Evolutionary conservation across 64 coral and sea anemone genomes (phyloP), one percentile per base, ranked within the genome.

Genomic region (Montipora capricornis): DNA sequence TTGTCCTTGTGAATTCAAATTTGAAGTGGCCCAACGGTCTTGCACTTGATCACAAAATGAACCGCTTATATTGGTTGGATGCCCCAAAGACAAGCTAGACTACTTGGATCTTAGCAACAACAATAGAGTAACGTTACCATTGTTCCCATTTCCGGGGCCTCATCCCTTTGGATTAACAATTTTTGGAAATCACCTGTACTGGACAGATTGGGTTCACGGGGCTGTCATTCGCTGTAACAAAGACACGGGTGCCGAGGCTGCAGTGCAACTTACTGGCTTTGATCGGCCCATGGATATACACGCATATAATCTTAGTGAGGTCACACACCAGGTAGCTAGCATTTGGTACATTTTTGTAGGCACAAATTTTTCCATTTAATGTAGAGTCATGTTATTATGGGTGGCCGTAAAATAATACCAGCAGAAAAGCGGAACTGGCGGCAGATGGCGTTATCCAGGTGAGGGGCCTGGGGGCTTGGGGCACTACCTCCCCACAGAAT

Each of bases 271-370:
- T 5, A 74, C 16, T 2, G 76, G 84, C 6, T 15, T 93, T 10
- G 68, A 57, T 13, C 69, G 26, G 80, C 92, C 92, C 4, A 93
- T 93, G 92, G 92, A 88, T 80, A 81, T 93, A 81, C 76, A 93
- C 70, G 84, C 60, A 47, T 89, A 37, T 37, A 37, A 37, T 37
- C 37, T 37, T 37, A 37, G 37, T 37, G 37, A 37, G 37, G 37
- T 37, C 37, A 37, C 37, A 37, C 37, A 37, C 2, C 37, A 37
- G 37, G 37, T 37, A 37, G 37, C 2, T 37, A 2, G 37, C 37
- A 37, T 2, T 37, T 37, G 37, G 37, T 37, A 37, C 37, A 37
- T 37, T 37, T 37, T 37, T 2, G 37, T 37, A 37, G 37, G 0
- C 37, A 37, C 37, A 37, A 0, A 0, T 37, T 37, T 37, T 37